Evolutionary conservation across 2,797 vertebrate species (phyloP).

Genomic region (Hydrocynus forskahlii): DNA sequence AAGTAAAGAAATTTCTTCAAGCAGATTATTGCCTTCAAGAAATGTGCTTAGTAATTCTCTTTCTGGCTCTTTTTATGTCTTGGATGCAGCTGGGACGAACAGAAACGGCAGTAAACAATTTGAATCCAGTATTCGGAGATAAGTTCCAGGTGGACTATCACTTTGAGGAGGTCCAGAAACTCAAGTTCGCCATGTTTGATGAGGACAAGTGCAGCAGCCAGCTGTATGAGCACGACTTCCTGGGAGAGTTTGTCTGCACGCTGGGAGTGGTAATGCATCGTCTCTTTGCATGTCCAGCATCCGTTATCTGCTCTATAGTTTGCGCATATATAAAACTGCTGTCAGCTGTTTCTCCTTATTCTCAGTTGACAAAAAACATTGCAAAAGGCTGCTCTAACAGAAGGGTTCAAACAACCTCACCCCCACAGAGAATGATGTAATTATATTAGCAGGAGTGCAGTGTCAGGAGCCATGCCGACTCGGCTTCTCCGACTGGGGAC

Average conservation of each 20-base stretch:
- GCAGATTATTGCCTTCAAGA: slow-evolving; percentile 3
- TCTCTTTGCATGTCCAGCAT: not conserved
- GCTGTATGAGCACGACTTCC: slow-evolving; percentile 95
- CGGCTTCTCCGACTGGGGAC: no score
- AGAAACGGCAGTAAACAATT: slow-evolving; percentile 95
- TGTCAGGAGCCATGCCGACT: no score
- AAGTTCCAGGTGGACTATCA: slow-evolving; percentile 96
- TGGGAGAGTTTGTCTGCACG: slow-evolving; percentile 93
- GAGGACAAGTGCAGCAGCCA: slow-evolving; percentile 95
- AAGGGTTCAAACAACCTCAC: no score
- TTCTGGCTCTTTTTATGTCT: not conserved
- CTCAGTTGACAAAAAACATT: not conserved
- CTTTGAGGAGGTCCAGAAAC: slow-evolving; percentile 97
- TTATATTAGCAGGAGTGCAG: no score
- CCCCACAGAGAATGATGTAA: no score
- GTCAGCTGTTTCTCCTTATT: not conserved
- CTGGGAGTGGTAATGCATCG: slow-evolving; percentile 84
- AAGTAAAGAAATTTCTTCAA: not conserved
- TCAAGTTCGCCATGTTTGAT: slow-evolving; percentile 96
- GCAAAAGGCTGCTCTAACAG: no score
- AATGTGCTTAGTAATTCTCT: slow-evolving; percentile 5
- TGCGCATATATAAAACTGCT: not conserved
- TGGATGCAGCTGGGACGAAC: slow-evolving; percentile 86
- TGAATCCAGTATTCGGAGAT: slow-evolving; percentile 95
- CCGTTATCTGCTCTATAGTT: no score